Evolutionary conservation across 2,113 vertebrate species (phyloP), one percentile per base, ranked within the genome.

Genomic region (Alaudala cheleensis): DNA sequence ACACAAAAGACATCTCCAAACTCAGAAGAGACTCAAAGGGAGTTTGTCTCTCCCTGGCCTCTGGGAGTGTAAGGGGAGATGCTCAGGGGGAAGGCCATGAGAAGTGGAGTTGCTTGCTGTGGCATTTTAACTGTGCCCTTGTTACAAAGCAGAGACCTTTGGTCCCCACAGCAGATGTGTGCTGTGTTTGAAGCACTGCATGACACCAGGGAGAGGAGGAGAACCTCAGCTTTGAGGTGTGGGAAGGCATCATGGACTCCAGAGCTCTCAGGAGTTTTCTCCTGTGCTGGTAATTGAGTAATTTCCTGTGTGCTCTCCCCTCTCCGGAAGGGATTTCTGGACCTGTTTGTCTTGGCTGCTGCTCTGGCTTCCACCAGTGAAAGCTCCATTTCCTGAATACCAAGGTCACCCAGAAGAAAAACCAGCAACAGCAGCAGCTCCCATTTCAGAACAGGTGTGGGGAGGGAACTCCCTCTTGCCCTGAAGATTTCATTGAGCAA

Each of bases 301-400:
- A 93, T 95, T 96, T 95, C 92, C 93, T 94, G 89, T 94, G 91
- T 86, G 86, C 79, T 83, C 91, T 92, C 65, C 78, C 71, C 14
- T 13, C 74, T 94, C 81, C 42, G 69, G 91, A 96, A 97, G 93
- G 93, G 72, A 96, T 95, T 96, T 96, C 85, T 92, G 88, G 86
- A 73, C 69, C 92, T 94, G 88, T 97, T 97, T 97, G 89, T 94
- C 88, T 97, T 97, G 97, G 97, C 97, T 92, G 65, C 86, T 62
- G 69, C 94, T 85, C 87, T 88, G 82, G 78, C 90, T 95, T 96
- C 94, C 88, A 90, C 84, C 51, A 96, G 91, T 92, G 94, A 96
- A 97, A 96, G 91, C 88, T 94, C 79, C 26, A 58, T 92, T 93
- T 96, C 94, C 87, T 95, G 92, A 90, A 93, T 94, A 91, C 94